Base-by-base conservation (phyloP, 2,888 invertebrate species). In the Athalia rosae region DNA sequence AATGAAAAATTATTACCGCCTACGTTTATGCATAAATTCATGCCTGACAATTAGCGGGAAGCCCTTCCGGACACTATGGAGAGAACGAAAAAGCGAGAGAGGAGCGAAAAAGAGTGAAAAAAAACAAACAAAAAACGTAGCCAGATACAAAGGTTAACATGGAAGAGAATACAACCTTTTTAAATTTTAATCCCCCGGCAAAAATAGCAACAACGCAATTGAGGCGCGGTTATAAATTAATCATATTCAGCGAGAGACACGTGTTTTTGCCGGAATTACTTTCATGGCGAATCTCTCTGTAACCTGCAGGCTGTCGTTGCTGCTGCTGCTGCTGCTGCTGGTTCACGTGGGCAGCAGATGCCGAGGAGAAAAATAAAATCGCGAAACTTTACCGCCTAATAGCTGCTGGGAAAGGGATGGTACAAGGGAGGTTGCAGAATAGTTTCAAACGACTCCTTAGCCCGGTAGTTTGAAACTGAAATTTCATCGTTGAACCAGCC, bases 371-470 rank as follows among this genome's bases (percentile, higher is more conserved):
- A 53, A 11, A 53, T 53, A 53, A 53, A 53, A 53, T n/a, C 9
- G 53, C 53, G n/a, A 11, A n/a, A 7, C 53, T 7, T 53, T 7
- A 0, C 53, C 9, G n/a, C n/a, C 4, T 9, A 9, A n/a, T n/a
- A 53, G 4, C 53, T 53, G n/a, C 7, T 9, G 53, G 53, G 53
- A n/a, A 53, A 7, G n/a, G 53, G 11, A 28, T 28, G 28, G 28
- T 28, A 28, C 28, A 6, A 41, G 50, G 8, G 58, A 71, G 56
- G 13, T 15, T 45, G 43, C 43, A 71, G 71, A 58, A 71, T 58
- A 71, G 71, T 71, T 71, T 71, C n/a, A 71, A 71, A 71, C 71
- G 71, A 71, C 71, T 13, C 71, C 58, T 71, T 53, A 48, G 8
- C 48, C 11, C 13, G n/a, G 15, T 15, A 71, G 71, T 69, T 69